These are phyloP conservation scores for Dioctria linearis DNA, from an alignment of 2,888 invertebrate genomes.

Conservation along the genomic window DNA sequence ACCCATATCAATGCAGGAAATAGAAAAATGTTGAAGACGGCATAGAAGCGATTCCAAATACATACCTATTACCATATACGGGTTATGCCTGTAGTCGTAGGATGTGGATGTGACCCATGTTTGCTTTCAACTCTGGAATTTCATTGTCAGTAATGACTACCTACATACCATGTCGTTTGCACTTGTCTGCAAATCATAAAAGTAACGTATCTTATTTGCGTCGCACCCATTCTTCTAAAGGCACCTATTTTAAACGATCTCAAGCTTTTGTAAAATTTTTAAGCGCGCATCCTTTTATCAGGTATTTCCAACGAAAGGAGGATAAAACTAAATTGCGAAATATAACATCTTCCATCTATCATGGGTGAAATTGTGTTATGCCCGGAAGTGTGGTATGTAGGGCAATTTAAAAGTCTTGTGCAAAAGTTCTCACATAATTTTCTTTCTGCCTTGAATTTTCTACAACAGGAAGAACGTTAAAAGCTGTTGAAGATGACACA, in stretches of 20 bases:
- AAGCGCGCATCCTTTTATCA: too few species aligned
- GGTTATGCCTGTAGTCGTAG: slow-evolving; percentile 1
- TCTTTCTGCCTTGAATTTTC: background rate
- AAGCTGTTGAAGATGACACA: background rate
- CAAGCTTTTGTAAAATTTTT: too few species aligned
- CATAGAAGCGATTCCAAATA: too few species aligned
- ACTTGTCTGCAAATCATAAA: slow-evolving; percentile 20
- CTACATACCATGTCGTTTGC: slow-evolving; percentile 5
- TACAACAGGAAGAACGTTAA: background rate
- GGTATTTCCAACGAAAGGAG: too few species aligned
- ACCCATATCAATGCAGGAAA: background rate
- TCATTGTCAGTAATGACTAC: slow-evolving; percentile 41
- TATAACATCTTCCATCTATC: background rate
- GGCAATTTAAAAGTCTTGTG: background rate
- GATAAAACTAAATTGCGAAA: too few species aligned
- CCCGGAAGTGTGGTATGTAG: background rate
- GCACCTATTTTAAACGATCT: too few species aligned
- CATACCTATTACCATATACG: background rate
- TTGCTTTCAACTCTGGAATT: slow-evolving; percentile 35
- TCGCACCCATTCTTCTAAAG: too few species aligned
- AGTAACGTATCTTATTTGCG: background rate
- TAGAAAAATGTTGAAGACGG: background rate
- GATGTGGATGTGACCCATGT: slow-evolving; percentile 35
- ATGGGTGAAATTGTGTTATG: background rate
- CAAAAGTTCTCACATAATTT: background rate